Evolutionary conservation across 1,140 invertebrate genomes (phyloP), one percentile per base, ranked within the genome.

Genomic region (Drosophila neocordata): DNA sequence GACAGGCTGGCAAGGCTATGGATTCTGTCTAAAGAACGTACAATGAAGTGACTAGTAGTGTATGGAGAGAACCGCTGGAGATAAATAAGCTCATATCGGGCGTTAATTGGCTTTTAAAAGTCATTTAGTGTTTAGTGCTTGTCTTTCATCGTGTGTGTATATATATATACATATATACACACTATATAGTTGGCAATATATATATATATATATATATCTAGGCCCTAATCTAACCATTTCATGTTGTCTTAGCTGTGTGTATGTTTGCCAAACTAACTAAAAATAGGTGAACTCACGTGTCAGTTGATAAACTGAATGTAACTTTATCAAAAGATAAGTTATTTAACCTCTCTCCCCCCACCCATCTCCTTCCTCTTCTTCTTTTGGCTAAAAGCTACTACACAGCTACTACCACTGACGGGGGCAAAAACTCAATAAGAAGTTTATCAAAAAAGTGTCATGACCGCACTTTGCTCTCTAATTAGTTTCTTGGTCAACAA

Each of bases 101-200:
- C 58, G 31, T 77, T 77, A 77, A 77, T 77, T 77, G 71, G 66
- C 71, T 70, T 77, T 77, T 77, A 77, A 77, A 77, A 74, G 74
- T 65, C 74, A 77, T 73, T 77, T 74, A 75, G 69, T 75, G 48
- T 69, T 64, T 65, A 56, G 59, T 60, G 34, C 53, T 66, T 27
- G 60, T 48, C 48, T 60, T 22, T 68, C 27, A 9, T 67, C 72
- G 58, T 76, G 72, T 65, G 52, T 34, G 6, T 31, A 6, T 31
- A 6, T 7, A 6, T 31, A 6, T 31, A 6, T 31, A 4, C 4
- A 24, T 4, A 24, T 24, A 24, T 24, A 24, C 4, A 56, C 8
- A n/a, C 55, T 24, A 31, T 31, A 31, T 31, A 31, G 27, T 31
- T 3, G 27, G 4, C 7, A 31, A 7, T 31, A 31, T 31, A 31